Evolutionary conservation across 2,888 invertebrate genomes (phyloP), one percentile per base, ranked within the genome.

Genomic region (Leucoma salicis): DNA sequence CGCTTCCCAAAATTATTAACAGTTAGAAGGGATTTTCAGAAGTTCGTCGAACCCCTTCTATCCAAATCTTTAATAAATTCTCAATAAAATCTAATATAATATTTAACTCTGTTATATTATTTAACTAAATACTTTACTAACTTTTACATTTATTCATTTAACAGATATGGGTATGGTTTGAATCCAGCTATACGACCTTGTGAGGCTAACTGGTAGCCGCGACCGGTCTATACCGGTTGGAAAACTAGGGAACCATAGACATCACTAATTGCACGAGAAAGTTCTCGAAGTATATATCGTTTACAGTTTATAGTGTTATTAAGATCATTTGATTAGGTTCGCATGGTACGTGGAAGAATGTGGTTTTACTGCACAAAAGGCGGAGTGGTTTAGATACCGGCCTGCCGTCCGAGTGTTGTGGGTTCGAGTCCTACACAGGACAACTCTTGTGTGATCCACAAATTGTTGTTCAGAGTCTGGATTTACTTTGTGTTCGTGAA

Each of bases 181-280:
- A 42, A 49, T 48, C 49, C 52, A 43, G 47, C 52, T 42, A 31
- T 29, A 38, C 57, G 64, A 64, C 64, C 64, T 64, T 64, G 64
- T 51, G 51, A 66, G 66, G 61, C 50, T 36, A 64, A 50, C 55
- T 42, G 53, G 46, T 49, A 49, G 62, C 47, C 16, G 12, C 15
- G 21, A 61, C 58, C 54, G 51, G 58, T 61, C 38, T 14, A 28
- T 28, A 40, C 44, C 44, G 44, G 44, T 45, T 45, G 54, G 62
- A 54, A 59, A 58, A 59, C 59, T 59, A 51, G 59, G 59, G 62
- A 62, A 61, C 46, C 40, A 42, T 57, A 51, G 49, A 51, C 62
- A 57, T 57, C 59, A 51, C 54, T 57, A 62, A 57, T 48, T 51
- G 48, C 49, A 43, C 49, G 58, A 53, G 58, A 61, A 59, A 59